Percentiles rank a stretch among this genome's conserved stretches.
Evolutionary conservation across 2,797 vertebrate genomes (phyloP).

Genomic region (Pantherophis vulpinus): DNA sequence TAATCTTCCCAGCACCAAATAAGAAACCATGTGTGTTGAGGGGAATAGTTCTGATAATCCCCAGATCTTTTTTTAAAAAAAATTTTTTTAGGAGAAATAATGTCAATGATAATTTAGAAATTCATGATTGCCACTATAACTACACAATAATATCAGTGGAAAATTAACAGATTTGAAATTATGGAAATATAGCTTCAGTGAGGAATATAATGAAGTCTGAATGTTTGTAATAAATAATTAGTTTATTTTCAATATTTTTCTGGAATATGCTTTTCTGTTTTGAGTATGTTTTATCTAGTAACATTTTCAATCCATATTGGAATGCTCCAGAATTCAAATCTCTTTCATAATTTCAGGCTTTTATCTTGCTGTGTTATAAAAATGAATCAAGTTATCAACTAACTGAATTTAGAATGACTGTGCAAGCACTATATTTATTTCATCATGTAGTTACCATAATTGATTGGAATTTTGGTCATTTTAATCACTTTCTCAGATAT

Average conservation of each 20-base stretch:
- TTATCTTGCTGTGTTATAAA: constrained; percentile 56
- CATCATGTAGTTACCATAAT: constrained; percentile 53
- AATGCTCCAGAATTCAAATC: constrained; percentile 56
- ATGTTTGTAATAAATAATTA: constrained; percentile 40
- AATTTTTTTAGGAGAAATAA: not conserved
- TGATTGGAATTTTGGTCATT: constrained; percentile 54
- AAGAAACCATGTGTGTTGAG: not conserved
- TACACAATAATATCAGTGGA: constrained; percentile 14
- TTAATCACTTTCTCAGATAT: constrained; percentile 59
- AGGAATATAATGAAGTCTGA: not conserved
- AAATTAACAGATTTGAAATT: constrained; percentile 21
- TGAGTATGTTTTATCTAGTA: constrained; percentile 31
- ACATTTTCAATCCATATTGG: constrained; percentile 44
- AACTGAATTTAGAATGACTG: constrained; percentile 61
- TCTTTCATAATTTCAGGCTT: constrained; percentile 23
- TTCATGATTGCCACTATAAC: constrained; percentile 21
- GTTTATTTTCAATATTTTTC: constrained; percentile 43
- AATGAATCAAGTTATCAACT: constrained; percentile 67
- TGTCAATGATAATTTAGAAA: not conserved
- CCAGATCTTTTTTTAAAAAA: not conserved
- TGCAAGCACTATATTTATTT: constrained; percentile 61
- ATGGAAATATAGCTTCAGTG: constrained; percentile 17
- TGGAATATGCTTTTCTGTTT: constrained; percentile 46
- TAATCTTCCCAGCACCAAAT: not conserved
- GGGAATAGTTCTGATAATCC: not conserved